Conservation (phyloP, 2,113 vertebrate species). For the Bolborhynchus lineola region DNA sequence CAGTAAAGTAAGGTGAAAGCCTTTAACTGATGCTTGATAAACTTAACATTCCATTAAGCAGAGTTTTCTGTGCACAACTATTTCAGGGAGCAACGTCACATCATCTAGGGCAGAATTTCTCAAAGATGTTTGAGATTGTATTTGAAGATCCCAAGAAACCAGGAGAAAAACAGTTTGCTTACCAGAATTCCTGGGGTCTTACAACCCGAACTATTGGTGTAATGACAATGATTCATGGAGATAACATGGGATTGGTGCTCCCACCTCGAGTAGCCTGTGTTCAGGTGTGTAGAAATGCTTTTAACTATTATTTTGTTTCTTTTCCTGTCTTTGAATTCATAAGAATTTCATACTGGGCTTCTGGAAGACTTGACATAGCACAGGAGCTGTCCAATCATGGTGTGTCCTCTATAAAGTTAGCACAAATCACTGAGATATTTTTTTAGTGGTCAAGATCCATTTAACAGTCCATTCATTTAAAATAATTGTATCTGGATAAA, state of each 20-base stretch:
- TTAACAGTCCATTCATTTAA: background rate
- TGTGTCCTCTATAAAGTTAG: background rate
- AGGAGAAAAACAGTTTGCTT: constrained; percentile 94
- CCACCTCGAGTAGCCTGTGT: constrained; percentile 92
- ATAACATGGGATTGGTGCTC: constrained; percentile 93
- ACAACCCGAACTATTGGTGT: constrained; percentile 96
- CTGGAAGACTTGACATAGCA: background rate
- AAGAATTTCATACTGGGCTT: rapidly evolving
- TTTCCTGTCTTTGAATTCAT: background rate
- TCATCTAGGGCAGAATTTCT: constrained; percentile 97
- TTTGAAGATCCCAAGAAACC: constrained; percentile 95
- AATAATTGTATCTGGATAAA: background rate
- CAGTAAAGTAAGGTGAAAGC: background rate
- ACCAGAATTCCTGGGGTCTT: constrained; percentile 97
- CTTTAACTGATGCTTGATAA: background rate
- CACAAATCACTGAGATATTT: background rate
- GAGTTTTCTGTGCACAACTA: background rate
- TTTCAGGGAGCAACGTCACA: constrained; percentile 93
- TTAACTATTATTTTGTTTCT: background rate
- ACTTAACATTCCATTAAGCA: background rate
- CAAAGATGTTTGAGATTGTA: constrained; percentile 94
- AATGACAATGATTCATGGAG: constrained; percentile 96
- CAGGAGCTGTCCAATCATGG: background rate
- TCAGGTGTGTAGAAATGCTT: constrained; percentile 78
- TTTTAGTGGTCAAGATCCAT: background rate